phyloP scores from a whole-genome alignment of 2,888 invertebrate species.

The Kuschelorhynchus macadamiae region DNA sequence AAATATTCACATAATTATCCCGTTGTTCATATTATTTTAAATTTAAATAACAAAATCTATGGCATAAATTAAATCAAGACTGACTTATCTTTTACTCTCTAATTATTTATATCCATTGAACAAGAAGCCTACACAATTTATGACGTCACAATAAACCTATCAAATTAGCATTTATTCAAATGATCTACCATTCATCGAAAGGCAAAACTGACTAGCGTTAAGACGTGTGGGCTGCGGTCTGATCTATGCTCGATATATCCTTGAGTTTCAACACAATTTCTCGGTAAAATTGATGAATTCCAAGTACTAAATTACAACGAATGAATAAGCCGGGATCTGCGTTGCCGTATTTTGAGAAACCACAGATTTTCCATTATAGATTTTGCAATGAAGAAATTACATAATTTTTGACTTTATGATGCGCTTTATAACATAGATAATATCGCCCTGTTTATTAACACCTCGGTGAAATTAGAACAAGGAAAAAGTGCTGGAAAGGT shows the following conservation, averaged over 20 bases:
- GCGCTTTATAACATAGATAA: too few relatives aligned
- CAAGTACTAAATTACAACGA: slow-evolving; percentile 34
- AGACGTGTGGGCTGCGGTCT: slow-evolving; percentile 36
- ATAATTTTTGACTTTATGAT: too few relatives aligned
- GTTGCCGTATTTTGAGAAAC: slow-evolving; percentile 21
- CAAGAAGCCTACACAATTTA: slow-evolving; percentile 39
- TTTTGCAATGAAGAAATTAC: background rate
- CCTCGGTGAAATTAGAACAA: too few relatives aligned
- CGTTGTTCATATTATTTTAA: too few relatives aligned
- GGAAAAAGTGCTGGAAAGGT: too few relatives aligned
- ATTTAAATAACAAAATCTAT: too few relatives aligned
- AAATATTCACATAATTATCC: too few relatives aligned
- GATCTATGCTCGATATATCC: slow-evolving; percentile 48
- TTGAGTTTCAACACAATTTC: slow-evolving; percentile 45
- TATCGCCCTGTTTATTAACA: too few relatives aligned
- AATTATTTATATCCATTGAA: slow-evolving; percentile 43
- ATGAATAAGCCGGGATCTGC: slow-evolving; percentile 13
- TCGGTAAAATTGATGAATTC: slow-evolving; percentile 44
- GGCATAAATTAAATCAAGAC: slow-evolving; percentile 26
- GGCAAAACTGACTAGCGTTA: slow-evolving; percentile 33
- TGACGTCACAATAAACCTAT: slow-evolving; percentile 50
- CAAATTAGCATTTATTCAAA: slow-evolving; percentile 51
- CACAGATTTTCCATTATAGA: background rate
- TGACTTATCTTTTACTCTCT: slow-evolving; percentile 30
- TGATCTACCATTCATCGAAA: slow-evolving; percentile 46